Conservation (phyloP, 35 echinoderm and acorn worm genomes). For the Chiridota heheva region DNA sequence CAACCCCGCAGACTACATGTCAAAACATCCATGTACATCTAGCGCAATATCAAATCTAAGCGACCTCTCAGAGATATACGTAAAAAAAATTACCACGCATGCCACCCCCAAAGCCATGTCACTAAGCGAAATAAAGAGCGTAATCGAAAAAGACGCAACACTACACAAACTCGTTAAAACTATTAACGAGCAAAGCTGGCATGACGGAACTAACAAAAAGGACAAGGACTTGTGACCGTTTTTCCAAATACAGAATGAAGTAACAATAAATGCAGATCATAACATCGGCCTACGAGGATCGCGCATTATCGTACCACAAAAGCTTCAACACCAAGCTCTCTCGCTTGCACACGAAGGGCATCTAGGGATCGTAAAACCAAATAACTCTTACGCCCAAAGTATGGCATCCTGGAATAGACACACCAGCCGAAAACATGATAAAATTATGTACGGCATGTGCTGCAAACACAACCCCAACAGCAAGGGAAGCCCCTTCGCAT, state of each 20-base stretch:
- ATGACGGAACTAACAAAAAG: conserved; percentile 1
- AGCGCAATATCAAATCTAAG: background rate
- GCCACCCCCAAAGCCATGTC: conserved; percentile 42
- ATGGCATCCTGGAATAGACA: conserved; percentile 46
- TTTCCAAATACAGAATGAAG: too few relatives aligned
- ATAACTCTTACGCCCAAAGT: conserved; percentile 23
- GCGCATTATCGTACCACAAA: conserved; percentile 2
- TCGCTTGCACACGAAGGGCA: conserved; percentile 29
- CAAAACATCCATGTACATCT: conserved; percentile 40
- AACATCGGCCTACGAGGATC: background rate
- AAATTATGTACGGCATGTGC: conserved; percentile 17
- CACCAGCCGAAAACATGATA: background rate
- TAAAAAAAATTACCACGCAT: conserved; percentile 20
- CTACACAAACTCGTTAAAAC: conserved; percentile 35
- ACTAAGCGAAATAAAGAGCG: conserved; percentile 18
- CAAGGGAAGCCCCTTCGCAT: conserved; percentile 32
- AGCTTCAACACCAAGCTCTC: background rate
- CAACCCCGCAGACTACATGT: conserved; percentile 61
- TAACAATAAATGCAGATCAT: background rate
- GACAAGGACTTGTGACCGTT: background rate
- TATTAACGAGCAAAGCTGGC: conserved; percentile 12
- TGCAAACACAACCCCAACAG: background rate
- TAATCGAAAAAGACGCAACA: conserved; percentile 13
- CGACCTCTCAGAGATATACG: conserved; percentile 29
- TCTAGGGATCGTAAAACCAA: conserved; percentile 46